Conservation (phyloP, 2,113 vertebrate genomes). For the Antechinus flavipes region DNA sequence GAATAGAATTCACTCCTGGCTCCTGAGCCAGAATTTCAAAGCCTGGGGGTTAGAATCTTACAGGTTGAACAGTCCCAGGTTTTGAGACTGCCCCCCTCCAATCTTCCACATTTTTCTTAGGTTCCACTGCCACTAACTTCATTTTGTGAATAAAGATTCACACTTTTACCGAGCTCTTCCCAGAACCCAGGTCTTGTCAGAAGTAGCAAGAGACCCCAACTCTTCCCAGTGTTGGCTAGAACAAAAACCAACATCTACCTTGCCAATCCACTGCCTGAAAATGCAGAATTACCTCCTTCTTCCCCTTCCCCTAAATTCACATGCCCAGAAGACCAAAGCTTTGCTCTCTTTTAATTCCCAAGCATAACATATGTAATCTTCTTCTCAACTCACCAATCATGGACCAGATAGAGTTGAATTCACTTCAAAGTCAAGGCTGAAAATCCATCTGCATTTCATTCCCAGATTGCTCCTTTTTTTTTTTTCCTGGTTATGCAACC, state of each 20-base stretch:
- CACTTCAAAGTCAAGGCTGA: conserved; percentile 68
- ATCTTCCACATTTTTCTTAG: not conserved
- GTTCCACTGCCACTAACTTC: not conserved
- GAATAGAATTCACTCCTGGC: not conserved
- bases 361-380: not conserved
- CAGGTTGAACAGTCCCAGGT: not conserved
- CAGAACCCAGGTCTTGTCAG: not conserved
- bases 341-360: conserved; percentile 13
- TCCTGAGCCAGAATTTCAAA: not conserved
- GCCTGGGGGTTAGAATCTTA: not conserved
- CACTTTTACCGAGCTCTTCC: not conserved
- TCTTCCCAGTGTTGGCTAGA: not conserved
- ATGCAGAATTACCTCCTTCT: not conserved
- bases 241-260: not conserved
- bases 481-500: conserved; percentile 54
- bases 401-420: conserved; percentile 64
- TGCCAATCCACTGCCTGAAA: not conserved
- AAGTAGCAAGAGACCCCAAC: not conserved
- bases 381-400: conserved; percentile 20
- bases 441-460: conserved; percentile 64
- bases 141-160: not conserved
- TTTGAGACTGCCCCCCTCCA: not conserved
- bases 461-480: conserved; percentile 51
- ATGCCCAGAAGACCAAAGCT: conserved; percentile 19
- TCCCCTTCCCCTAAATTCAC: not conserved